Conservation (phyloP, 2,113 vertebrate genomes). For the Nanorana parkeri region DNA sequence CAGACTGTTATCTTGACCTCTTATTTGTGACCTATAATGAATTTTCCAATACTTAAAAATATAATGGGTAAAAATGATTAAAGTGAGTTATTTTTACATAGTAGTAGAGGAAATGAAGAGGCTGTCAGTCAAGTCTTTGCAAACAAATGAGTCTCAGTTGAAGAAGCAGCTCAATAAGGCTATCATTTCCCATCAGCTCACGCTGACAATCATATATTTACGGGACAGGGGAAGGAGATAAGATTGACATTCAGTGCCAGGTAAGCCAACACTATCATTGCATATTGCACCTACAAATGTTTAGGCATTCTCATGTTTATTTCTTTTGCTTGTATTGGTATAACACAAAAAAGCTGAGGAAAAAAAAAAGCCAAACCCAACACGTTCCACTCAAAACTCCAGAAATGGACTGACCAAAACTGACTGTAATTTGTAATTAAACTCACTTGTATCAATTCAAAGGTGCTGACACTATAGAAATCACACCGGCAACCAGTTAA, state of each 20-base stretch:
- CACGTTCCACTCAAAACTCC: no score
- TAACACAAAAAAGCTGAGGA: no score
- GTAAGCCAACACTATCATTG: conserved; percentile 68
- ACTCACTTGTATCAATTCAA: no score
- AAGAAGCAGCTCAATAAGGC: conserved; percentile 80
- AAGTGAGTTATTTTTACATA: conserved; percentile 5
- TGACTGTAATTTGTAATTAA: no score
- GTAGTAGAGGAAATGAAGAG: not conserved
- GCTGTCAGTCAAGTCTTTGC: not conserved
- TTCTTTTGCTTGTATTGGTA: no score
- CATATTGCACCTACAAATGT: no score
- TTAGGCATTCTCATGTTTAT: no score
- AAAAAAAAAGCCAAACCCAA: no score
- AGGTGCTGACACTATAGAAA: no score
- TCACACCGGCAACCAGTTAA: no score
- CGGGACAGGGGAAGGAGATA: conserved; percentile 64
- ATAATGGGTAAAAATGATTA: not conserved
- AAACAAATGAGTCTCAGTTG: conserved; percentile 81
- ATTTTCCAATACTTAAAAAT: not conserved
- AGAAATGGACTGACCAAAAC: no score
- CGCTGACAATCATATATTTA: conserved; percentile 77
- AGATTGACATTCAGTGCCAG: conserved; percentile 68
- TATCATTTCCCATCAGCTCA: conserved; percentile 85
- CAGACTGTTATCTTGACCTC: not conserved
- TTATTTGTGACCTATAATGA: not conserved